Evolutionary conservation across 2,888 invertebrate genomes (phyloP).

Genomic region (Protonemura montana): DNA sequence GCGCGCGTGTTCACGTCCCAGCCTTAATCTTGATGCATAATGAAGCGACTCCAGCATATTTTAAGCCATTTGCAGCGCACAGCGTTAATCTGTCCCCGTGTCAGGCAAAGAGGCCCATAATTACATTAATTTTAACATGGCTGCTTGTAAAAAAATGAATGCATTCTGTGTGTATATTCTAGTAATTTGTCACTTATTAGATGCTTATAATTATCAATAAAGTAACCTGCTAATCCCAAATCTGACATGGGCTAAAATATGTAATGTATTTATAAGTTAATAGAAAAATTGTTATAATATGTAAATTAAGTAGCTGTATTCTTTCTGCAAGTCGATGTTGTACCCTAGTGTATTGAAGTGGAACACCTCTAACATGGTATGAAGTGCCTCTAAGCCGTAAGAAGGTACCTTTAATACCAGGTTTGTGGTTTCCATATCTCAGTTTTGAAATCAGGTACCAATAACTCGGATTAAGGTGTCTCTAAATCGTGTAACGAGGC

Average conservation of each 20-base stretch:
- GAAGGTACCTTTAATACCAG: no score
- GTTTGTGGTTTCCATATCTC: no score
- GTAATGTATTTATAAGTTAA: not conserved
- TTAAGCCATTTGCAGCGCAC: not conserved
- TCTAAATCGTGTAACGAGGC: no score
- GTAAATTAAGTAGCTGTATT: not conserved
- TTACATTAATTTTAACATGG: not conserved
- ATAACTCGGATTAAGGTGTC: no score
- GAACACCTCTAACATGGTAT: no score
- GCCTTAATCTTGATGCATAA: not conserved
- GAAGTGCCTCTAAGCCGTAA: no score
- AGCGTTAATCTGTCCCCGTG: not conserved
- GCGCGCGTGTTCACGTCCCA: not conserved
- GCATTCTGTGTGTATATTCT: not conserved
- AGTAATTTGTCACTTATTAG: not conserved
- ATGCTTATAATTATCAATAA: not conserved
- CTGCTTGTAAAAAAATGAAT: not conserved
- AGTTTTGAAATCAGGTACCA: no score
- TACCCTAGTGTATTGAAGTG: not conserved
- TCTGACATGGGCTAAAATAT: not conserved
- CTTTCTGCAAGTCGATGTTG: conserved; percentile 5
- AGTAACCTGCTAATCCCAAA: not conserved
- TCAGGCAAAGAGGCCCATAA: not conserved
- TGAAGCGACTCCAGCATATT: not conserved
- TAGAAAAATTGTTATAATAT: not conserved